Conservation (phyloP, 2,888 invertebrate species). For the Tetrapedia diversipes region DNA sequence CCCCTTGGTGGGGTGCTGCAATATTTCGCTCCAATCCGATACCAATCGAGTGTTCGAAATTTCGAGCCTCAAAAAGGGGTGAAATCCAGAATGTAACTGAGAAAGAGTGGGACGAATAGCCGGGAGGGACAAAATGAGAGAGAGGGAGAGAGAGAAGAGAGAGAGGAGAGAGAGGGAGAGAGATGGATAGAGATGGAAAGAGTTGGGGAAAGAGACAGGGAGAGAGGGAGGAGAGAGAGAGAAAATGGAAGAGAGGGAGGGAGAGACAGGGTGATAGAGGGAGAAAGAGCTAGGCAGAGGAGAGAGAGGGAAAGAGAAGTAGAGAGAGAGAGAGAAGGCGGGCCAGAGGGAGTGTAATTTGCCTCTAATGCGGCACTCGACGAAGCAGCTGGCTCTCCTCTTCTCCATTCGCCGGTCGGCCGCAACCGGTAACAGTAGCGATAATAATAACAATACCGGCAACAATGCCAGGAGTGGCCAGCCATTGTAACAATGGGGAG, state of each 20-base stretch:
- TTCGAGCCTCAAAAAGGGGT: constrained; percentile 23
- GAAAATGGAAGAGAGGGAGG: neutral
- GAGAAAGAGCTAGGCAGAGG: constrained; percentile 4
- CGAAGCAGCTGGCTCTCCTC: constrained; percentile 75
- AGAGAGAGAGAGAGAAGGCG: constrained; percentile 40
- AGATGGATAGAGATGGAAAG: no score
- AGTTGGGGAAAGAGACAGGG: no score
- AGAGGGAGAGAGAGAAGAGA: constrained; percentile 14
- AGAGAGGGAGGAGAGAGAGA: neutral
- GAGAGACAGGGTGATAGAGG: neutral
- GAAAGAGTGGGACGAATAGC: neutral
- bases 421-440: constrained; percentile 80
- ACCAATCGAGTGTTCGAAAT: constrained; percentile 37
- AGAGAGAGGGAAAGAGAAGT: constrained; percentile 17
- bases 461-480: constrained; percentile 81
- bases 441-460: constrained; percentile 81
- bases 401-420: constrained; percentile 69
- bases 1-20: constrained; percentile 3
- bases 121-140: neutral
- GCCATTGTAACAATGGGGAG: constrained; percentile 75
- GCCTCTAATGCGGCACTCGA: constrained; percentile 79
- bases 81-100: neutral
- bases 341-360: constrained; percentile 76
- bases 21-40: constrained; percentile 9
- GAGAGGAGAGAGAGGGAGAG: constrained; percentile 63